A percentile compares a stretch with the other conserved stretches of the same genome.
phyloP scores from a whole-genome alignment of 1,140 invertebrate genomes.

The Archegozetes longisetosus region DNA sequence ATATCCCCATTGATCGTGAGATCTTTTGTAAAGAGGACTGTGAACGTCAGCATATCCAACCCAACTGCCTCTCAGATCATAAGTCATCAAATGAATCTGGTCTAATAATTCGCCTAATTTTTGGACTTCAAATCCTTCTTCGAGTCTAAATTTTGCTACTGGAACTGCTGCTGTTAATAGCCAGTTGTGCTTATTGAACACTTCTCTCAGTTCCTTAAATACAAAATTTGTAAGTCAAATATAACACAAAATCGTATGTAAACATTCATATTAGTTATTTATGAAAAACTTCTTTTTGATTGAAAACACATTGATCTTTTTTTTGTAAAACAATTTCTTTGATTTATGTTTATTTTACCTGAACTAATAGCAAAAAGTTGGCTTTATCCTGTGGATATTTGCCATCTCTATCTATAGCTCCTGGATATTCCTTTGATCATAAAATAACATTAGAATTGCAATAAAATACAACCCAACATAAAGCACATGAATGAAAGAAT shows the following conservation, averaged over 20 bases:
- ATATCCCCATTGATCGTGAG: conserved; percentile 51
- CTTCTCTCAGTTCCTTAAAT: neutral
- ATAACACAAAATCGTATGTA: no score
- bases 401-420: conserved; percentile 29
- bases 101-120: conserved; percentile 46
- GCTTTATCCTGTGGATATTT: conserved; percentile 1
- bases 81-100: conserved; percentile 71
- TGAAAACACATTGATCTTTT: no score
- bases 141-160: conserved; percentile 35
- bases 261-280: no score
- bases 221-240: no score
- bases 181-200: conserved; percentile 43
- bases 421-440: conserved; percentile 41
- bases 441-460: conserved; percentile 32
- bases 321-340: no score
- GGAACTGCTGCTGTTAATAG: conserved; percentile 41
- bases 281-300: no score
- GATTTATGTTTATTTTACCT: no score
- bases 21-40: conserved; percentile 44
- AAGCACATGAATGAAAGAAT: no score
- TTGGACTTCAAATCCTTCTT: conserved; percentile 53
- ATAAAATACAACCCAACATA: no score
- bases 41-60: conserved; percentile 65
- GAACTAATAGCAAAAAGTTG: conserved; percentile 4
- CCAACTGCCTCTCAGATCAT: conserved; percentile 80